Evolutionary conservation across 2,888 invertebrate genomes (phyloP).

Genomic region (Drosophila prostipennis): DNA sequence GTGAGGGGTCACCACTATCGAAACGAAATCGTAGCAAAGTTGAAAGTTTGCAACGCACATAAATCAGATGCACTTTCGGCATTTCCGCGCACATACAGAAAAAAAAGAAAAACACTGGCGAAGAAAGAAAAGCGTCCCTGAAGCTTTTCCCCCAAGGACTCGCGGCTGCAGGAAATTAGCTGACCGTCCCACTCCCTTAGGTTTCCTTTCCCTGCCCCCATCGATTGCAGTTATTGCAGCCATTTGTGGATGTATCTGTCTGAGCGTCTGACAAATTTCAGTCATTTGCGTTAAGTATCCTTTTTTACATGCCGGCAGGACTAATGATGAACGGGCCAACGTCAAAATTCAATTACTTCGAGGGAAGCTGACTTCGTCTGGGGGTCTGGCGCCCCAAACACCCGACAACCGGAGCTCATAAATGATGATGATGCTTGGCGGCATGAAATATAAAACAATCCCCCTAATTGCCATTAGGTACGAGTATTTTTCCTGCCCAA

Average conservation of each 20-base stretch:
- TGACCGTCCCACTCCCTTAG: conserved; percentile 21
- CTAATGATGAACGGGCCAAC: conserved; percentile 64
- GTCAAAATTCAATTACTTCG: conserved; percentile 75
- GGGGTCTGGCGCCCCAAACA: not conserved
- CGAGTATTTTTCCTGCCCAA: conserved; percentile 62
- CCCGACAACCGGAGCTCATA: conserved; percentile 50
- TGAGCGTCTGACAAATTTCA: conserved; percentile 62
- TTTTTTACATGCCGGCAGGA: conserved; percentile 48
- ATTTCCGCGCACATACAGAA: conserved; percentile 54
- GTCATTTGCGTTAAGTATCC: conserved; percentile 67
- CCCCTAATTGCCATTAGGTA: conserved; percentile 83
- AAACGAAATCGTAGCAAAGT: conserved; percentile 47
- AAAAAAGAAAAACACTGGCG: conserved; percentile 14
- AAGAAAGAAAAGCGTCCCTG: conserved; percentile 31
- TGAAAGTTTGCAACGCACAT: conserved; percentile 71
- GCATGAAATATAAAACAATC: conserved; percentile 83
- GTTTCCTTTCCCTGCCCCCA: conserved; percentile 12
- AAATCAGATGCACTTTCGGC: conserved; percentile 81
- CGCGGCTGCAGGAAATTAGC: conserved; percentile 59
- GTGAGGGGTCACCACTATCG: conserved; percentile 38
- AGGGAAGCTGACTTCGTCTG: conserved; percentile 13
- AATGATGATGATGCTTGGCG: conserved; percentile 66
- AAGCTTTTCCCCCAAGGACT: conserved; percentile 37
- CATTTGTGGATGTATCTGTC: conserved; percentile 57
- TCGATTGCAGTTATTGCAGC: conserved; percentile 64